Evolutionary conservation across 2,113 vertebrate species (phyloP).

Genomic region (Pelecanoides urinatrix): DNA sequence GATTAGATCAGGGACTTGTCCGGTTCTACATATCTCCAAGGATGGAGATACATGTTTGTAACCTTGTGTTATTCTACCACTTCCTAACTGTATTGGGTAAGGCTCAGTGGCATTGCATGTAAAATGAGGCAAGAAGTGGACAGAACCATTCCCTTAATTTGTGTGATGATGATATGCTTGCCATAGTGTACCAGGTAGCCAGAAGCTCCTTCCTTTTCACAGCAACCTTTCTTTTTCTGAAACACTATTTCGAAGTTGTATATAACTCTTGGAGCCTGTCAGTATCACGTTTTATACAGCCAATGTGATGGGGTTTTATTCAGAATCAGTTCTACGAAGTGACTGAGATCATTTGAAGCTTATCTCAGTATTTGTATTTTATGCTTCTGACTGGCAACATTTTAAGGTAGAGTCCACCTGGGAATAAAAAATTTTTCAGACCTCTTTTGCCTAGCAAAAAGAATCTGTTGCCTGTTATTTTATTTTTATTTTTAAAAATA

Average conservation of each 20-base stretch:
- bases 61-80: neutral
- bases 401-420: neutral
- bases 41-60: neutral
- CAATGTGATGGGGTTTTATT: neutral
- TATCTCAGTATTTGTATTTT: neutral
- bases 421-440: neutral
- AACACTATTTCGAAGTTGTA: neutral
- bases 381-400: neutral
- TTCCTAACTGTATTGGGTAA: neutral
- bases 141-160: fast-evolving
- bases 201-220: neutral
- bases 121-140: neutral
- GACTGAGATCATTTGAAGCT: neutral
- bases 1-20: neutral
- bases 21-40: neutral
- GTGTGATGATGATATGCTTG: neutral
- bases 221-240: neutral
- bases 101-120: neutral
- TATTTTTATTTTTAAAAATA: neutral
- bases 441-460: neutral
- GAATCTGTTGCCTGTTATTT: neutral
- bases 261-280: neutral
- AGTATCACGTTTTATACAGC: neutral
- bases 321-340: neutral
- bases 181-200: neutral